Evolutionary conservation across 2,113 vertebrate genomes (phyloP).

Genomic region (Ictidomys tridecemlineatus): DNA sequence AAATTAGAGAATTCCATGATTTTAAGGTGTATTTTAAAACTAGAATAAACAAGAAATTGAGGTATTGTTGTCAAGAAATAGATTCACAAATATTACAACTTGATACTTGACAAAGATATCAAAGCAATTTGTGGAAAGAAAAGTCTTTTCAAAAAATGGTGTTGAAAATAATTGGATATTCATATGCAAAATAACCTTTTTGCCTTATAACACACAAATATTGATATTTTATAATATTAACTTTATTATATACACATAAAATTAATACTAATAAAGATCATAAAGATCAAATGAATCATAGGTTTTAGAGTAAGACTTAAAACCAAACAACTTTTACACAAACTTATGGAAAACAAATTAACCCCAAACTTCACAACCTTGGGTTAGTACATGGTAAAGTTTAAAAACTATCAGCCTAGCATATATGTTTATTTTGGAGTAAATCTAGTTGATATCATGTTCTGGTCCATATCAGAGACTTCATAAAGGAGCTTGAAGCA

Average conservation of each 20-base stretch:
- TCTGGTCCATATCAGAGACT: not conserved
- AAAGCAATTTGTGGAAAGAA: not conserved
- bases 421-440: not conserved
- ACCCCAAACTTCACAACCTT: not conserved
- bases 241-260: not conserved
- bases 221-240: not conserved
- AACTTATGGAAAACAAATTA: not conserved
- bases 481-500: conserved; percentile 2
- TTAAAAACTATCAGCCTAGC: not conserved
- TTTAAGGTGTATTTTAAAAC: not conserved
- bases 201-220: not conserved
- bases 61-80: not conserved
- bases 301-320: not conserved
- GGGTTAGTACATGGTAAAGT: not conserved
- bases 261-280: not conserved
- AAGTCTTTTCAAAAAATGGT: not conserved
- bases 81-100: not conserved
- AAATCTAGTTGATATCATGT: not conserved
- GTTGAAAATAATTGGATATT: not conserved
- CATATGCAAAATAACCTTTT: not conserved
- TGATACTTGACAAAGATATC: not conserved
- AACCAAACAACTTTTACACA: not conserved
- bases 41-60: not conserved
- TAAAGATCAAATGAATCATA: not conserved
- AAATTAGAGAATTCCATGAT: not conserved